A percentile compares a stretch with the other conserved stretches of the same genome.
Conservation (phyloP, 2,113 vertebrate species). For the Lophochroa leadbeateri region DNA sequence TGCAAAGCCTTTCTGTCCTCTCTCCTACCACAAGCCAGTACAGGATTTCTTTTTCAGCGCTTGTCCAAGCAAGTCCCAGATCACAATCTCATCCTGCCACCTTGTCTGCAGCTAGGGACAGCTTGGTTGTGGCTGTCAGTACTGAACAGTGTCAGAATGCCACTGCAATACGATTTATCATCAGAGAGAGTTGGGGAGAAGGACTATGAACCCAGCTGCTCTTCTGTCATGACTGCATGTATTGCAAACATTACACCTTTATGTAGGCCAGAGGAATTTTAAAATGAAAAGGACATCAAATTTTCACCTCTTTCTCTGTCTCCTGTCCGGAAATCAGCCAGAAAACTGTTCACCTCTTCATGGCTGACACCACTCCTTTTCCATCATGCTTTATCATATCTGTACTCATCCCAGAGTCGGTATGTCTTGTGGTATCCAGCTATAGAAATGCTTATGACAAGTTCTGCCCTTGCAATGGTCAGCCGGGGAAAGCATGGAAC, state of each 20-base stretch:
- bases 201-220: not conserved
- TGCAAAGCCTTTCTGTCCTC: not conserved
- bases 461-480: not conserved
- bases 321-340: not conserved
- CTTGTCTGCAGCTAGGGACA: not conserved
- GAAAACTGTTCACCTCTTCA: not conserved
- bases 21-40: not conserved
- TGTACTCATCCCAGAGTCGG: not conserved
- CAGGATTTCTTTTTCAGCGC: not conserved
- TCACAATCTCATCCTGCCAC: not conserved
- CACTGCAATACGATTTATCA: not conserved
- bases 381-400: fast-evolving
- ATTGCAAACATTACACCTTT: not conserved
- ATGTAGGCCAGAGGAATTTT: not conserved
- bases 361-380: not conserved
- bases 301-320: not conserved
- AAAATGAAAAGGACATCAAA: not conserved
- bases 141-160: not conserved
- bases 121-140: not conserved
- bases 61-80: not conserved
- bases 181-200: not conserved
- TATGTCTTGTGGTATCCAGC: fast-evolving
- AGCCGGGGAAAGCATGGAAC: not conserved
- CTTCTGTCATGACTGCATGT: not conserved
- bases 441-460: not conserved